These are phyloP conservation scores for Caiman crocodilus DNA, from an alignment of 2,797 vertebrate genomes.

Conservation along the genomic window DNA sequence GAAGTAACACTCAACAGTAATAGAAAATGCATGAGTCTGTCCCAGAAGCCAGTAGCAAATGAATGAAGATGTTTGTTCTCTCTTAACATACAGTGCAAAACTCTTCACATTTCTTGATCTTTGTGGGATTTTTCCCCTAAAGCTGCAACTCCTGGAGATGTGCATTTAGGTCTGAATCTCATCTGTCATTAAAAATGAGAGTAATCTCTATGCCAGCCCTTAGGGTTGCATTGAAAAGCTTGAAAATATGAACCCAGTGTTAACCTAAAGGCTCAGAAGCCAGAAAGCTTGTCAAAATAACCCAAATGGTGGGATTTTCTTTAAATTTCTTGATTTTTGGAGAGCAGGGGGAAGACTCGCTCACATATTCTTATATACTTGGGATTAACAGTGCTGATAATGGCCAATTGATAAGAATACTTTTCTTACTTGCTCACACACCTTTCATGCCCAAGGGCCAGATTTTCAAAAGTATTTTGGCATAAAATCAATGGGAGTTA, in stretches of 20 bases:
- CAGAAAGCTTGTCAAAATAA: slow-evolving; percentile 44
- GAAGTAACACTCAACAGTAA: neutral
- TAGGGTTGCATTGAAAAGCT: slow-evolving; percentile 6
- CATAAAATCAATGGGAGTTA: slow-evolving; percentile 23
- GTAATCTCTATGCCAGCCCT: accelerated
- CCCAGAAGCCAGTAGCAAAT: neutral
- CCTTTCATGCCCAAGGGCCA: neutral
- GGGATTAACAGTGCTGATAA: slow-evolving; percentile 31
- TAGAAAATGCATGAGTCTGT: neutral
- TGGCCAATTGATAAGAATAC: slow-evolving; percentile 40
- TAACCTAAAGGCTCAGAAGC: neutral
- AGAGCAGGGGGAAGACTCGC: too few species aligned
- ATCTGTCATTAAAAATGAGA: neutral
- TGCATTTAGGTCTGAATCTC: neutral
- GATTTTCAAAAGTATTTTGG: neutral
- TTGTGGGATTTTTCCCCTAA: slow-evolving; percentile 11
- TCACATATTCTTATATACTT: neutral
- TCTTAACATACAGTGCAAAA: neutral
- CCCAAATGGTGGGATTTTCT: slow-evolving; percentile 3
- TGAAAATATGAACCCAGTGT: neutral
- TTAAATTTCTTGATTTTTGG: neutral
- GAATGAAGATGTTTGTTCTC: neutral
- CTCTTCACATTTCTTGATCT: neutral
- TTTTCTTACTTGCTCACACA: slow-evolving; percentile 16
- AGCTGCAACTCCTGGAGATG: slow-evolving; percentile 14